phyloP scores from a whole-genome alignment of 2,797 vertebrate species.

The Thaleichthys pacificus region DNA sequence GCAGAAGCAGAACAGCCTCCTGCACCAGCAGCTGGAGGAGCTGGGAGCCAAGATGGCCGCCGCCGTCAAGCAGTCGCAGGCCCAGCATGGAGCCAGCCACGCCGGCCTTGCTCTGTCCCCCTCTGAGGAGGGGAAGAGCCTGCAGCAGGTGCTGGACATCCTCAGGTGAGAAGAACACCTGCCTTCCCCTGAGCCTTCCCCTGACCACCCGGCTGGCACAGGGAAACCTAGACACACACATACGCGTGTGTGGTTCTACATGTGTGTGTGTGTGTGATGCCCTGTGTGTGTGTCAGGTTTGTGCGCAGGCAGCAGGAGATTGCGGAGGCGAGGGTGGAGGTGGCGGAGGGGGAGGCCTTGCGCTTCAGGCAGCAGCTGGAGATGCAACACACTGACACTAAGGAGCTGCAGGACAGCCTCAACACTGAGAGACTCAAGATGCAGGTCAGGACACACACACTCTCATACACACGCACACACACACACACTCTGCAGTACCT shows the following conservation, averaged over 20 bases:
- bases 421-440: conserved; percentile 81
- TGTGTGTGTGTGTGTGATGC: neutral
- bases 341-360: conserved; percentile 86
- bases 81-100: conserved; percentile 47
- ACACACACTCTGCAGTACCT: neutral
- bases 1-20: conserved; percentile 86
- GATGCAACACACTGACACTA: conserved; percentile 87
- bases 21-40: conserved; percentile 93
- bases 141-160: conserved; percentile 94
- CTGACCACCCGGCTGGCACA: too few species aligned
- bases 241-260: neutral
- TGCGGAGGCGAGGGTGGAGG: conserved; percentile 84
- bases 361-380: conserved; percentile 88
- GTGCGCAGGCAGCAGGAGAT: conserved; percentile 96
- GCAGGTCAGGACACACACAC: neutral
- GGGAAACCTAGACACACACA: too few species aligned
- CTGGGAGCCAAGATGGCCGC: conserved; percentile 83
- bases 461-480: neutral
- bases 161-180: conserved; percentile 77
- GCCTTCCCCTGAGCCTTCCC: too few species aligned
- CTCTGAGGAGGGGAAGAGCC: conserved; percentile 90
- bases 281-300: conserved; percentile 75
- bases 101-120: conserved; percentile 80
- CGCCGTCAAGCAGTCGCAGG: conserved; percentile 71
- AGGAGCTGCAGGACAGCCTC: conserved; percentile 86